phyloP scores from a whole-genome alignment of 2,113 vertebrate genomes.

The Chamaea fasciata region DNA sequence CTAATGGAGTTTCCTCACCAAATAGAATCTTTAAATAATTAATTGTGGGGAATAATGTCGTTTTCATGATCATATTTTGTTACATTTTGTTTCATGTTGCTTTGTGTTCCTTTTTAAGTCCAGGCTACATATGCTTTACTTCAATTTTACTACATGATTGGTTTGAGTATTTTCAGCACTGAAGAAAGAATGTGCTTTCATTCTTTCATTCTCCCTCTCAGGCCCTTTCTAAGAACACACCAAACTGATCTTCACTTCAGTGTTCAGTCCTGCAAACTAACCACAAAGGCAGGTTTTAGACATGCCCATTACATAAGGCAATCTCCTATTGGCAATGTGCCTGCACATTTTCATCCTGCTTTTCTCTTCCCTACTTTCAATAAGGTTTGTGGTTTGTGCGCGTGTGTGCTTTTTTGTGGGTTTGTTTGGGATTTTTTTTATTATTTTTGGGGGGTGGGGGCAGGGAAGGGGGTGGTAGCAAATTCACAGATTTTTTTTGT shows the following conservation, averaged over 20 bases:
- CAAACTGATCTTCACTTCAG: neutral
- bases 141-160: neutral
- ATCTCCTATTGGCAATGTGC: neutral
- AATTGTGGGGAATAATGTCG: fast-evolving
- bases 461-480: neutral
- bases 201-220: neutral
- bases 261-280: neutral
- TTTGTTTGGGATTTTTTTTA: neutral
- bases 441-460: too few species aligned
- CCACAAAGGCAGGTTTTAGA: neutral
- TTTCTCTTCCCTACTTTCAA: neutral
- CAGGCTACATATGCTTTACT: neutral
- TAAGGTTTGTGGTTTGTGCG: neutral
- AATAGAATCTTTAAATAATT: neutral
- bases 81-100: neutral
- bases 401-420: neutral
- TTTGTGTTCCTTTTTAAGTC: neutral
- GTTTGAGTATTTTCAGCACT: neutral
- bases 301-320: neutral
- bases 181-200: neutral
- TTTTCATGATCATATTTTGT: neutral
- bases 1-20: neutral
- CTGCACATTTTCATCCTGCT: neutral
- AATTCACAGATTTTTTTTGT: neutral
- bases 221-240: neutral